A percentile compares a stretch with the other conserved stretches of the same genome.
Conservation (phyloP, 1,140 invertebrate genomes). For the Megathymus violae region DNA sequence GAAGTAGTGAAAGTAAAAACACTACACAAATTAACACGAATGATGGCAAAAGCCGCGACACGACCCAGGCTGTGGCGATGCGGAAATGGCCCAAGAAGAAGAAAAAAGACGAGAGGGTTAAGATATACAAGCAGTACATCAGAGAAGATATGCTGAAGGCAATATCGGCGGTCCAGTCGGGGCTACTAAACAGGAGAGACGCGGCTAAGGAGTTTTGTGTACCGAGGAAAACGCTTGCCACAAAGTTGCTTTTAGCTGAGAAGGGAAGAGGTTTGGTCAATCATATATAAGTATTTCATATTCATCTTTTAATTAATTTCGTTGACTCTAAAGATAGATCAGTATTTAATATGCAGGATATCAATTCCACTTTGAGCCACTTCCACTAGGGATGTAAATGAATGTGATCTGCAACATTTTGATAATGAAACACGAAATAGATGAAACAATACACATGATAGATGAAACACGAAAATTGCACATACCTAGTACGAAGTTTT, state of each 20-base stretch:
- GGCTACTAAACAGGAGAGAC: neutral
- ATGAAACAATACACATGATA: too few species aligned
- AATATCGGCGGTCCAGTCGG: slow-evolving; percentile 7
- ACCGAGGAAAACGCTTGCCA: neutral
- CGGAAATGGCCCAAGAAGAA: slow-evolving; percentile 47
- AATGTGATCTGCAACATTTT: too few species aligned
- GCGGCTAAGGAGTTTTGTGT: neutral
- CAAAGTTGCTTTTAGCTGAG: neutral
- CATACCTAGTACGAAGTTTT: too few species aligned
- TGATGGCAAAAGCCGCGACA: neutral
- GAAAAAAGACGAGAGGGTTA: slow-evolving; percentile 34
- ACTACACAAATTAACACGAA: neutral
- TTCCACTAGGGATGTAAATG: too few species aligned
- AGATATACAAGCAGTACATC: slow-evolving; percentile 52
- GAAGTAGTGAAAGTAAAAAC: neutral
- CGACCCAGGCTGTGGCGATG: neutral
- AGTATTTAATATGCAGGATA: too few species aligned
- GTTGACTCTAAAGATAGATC: too few species aligned
- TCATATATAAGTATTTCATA: too few species aligned
- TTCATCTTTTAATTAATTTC: too few species aligned
- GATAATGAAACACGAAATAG: too few species aligned
- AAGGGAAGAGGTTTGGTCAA: slow-evolving; percentile 2
- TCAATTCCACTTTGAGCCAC: too few species aligned
- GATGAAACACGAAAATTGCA: too few species aligned
- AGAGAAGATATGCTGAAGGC: slow-evolving; percentile 23